A percentile compares a stretch with the other conserved stretches of the same genome.
Evolutionary conservation across 1,140 invertebrate genomes (phyloP).

Genomic region (Rhyzopertha dominica): DNA sequence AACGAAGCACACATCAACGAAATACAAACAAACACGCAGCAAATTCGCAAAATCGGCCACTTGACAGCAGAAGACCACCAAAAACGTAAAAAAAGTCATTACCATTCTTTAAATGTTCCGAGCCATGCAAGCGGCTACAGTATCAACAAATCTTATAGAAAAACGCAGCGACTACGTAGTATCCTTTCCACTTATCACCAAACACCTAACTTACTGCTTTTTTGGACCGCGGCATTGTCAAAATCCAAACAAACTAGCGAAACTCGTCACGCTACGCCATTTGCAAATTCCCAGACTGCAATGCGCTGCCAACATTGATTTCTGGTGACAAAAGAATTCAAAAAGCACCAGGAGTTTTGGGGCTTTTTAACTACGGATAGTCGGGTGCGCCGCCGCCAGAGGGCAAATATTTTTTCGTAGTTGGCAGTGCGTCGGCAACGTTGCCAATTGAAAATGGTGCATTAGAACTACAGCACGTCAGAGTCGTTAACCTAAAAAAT

Average conservation of each 20-base stretch:
- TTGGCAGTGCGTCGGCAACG: not conserved
- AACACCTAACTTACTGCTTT: conserved; percentile 32
- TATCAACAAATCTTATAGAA: too few species aligned
- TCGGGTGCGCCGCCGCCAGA: too few species aligned
- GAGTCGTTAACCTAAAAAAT: not conserved
- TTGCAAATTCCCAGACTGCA: conserved; percentile 27
- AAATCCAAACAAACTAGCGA: conserved; percentile 22
- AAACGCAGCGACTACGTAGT: conserved; percentile 12
- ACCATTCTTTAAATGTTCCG: conserved; percentile 39
- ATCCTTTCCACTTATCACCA: conserved; percentile 13
- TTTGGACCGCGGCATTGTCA: conserved; percentile 35
- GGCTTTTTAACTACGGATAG: conserved; percentile 37
- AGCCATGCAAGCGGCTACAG: conserved; percentile 15
- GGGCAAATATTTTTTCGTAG: too few species aligned
- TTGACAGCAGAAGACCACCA: conserved; percentile 23
- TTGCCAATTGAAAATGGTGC: conserved; percentile 14
- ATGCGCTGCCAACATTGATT: conserved; percentile 45
- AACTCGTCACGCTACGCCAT: conserved; percentile 24
- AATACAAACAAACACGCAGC: conserved; percentile 9
- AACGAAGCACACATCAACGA: not conserved
- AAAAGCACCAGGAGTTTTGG: conserved; percentile 43
- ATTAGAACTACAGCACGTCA: conserved; percentile 8
- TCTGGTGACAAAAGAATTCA: conserved; percentile 41
- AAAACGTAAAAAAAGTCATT: conserved; percentile 39
- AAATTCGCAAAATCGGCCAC: conserved; percentile 14